phyloP scores from a whole-genome alignment of 1,140 invertebrate species.

The Meteorus sp. region DNA sequence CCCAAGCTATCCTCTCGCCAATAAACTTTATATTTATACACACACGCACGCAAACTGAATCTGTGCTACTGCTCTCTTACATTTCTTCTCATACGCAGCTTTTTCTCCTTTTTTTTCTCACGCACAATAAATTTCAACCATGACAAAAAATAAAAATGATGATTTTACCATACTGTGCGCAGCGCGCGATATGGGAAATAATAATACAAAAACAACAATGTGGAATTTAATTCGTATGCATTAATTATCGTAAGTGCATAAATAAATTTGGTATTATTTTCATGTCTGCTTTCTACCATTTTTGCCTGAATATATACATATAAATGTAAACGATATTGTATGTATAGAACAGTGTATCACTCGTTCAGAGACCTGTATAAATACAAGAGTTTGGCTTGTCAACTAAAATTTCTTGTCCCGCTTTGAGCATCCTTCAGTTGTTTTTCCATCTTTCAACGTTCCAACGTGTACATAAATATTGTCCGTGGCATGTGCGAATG shows the following conservation, averaged over 20 bases:
- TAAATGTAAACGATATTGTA: too few species aligned
- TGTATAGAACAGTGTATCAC: not conserved
- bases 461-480: conserved; percentile 26
- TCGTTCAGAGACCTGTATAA: conserved; percentile 5
- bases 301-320: not conserved
- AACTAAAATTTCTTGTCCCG: conserved; percentile 13
- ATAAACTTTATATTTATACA: not conserved
- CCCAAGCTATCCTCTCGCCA: conserved; percentile 14
- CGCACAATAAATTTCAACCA: too few species aligned
- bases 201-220: too few species aligned
- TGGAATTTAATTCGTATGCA: too few species aligned
- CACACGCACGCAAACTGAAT: not conserved
- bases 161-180: too few species aligned
- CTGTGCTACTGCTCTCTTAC: not conserved
- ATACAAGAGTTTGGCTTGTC: conserved; percentile 8
- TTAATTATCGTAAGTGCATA: too few species aligned
- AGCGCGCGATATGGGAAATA: too few species aligned
- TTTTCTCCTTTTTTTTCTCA: too few species aligned
- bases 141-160: too few species aligned
- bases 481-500: conserved; percentile 29
- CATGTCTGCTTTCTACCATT: not conserved
- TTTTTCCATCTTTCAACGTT: conserved; percentile 25
- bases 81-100: too few species aligned
- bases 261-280: too few species aligned
- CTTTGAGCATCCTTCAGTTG: conserved; percentile 20